These are phyloP conservation scores for Agelaius tricolor DNA, from an alignment of 2,113 vertebrate species.

Conservation along the genomic window DNA sequence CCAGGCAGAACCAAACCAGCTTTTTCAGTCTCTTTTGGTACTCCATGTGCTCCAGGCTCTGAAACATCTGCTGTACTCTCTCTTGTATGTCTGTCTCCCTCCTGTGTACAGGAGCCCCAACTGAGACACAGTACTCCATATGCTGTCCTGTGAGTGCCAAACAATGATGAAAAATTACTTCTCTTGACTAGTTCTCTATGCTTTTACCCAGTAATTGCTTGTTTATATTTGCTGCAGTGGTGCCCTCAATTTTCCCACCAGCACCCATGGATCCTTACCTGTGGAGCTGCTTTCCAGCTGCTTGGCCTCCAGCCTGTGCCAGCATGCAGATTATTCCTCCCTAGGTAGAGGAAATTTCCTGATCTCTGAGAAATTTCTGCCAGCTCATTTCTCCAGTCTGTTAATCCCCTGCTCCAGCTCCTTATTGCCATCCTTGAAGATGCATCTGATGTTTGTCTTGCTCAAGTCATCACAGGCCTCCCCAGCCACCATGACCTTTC, in stretches of 20 bases:
- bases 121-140: background rate
- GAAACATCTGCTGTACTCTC: background rate
- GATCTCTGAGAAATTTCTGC: background rate
- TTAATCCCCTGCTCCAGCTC: background rate
- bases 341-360: background rate
- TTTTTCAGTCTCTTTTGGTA: background rate
- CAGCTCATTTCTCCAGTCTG: background rate
- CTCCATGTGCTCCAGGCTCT: background rate
- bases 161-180: background rate
- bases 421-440: background rate
- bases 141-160: background rate
- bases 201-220: background rate
- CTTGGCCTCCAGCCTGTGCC: background rate
- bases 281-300: background rate
- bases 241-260: background rate
- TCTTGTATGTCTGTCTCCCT: background rate
- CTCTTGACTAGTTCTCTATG: background rate
- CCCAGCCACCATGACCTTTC: background rate
- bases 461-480: background rate
- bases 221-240: background rate
- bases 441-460: background rate
- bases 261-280: background rate
- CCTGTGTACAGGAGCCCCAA: background rate
- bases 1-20: background rate
- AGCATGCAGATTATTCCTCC: rapidly evolving